Conservation (phyloP, 1,140 invertebrate species). For the Drosophila nebulosa region DNA sequence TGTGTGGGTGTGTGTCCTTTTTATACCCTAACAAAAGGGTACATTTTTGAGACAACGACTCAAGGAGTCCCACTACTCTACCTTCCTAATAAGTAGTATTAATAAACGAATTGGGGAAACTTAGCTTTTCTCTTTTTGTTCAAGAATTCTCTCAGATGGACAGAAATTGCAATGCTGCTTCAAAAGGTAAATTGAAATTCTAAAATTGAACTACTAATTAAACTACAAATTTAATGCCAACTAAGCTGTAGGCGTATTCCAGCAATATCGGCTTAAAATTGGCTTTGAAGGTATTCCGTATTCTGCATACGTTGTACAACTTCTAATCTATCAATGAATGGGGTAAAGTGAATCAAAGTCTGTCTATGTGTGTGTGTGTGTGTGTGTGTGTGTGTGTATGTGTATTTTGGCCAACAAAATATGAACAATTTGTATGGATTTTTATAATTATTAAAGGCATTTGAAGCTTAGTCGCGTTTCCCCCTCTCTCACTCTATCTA, state of each 20-base stretch:
- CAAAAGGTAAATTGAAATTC: neutral
- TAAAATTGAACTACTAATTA: neutral
- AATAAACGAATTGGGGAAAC: too few relatives aligned
- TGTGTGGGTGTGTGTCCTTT: neutral
- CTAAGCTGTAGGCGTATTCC: neutral
- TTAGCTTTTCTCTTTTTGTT: too few relatives aligned
- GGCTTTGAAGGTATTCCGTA: neutral
- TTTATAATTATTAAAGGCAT: neutral
- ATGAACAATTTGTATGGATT: neutral
- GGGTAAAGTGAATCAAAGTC: neutral
- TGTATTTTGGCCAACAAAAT: neutral
- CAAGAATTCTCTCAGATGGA: neutral
- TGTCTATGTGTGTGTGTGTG: too few relatives aligned
- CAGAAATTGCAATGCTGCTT: neutral
- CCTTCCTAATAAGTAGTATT: too few relatives aligned
- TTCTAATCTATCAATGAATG: neutral
- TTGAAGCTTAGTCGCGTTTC: neutral
- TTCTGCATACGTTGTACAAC: neutral
- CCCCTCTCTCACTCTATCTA: neutral
- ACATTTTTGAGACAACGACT: too few relatives aligned
- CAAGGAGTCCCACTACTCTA: too few relatives aligned
- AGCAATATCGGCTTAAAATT: neutral
- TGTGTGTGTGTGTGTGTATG: too few relatives aligned
- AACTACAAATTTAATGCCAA: neutral
- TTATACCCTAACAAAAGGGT: constrained; percentile 23